phyloP scores from a whole-genome alignment of 2,888 invertebrate genomes.

The Agrochola lota region DNA sequence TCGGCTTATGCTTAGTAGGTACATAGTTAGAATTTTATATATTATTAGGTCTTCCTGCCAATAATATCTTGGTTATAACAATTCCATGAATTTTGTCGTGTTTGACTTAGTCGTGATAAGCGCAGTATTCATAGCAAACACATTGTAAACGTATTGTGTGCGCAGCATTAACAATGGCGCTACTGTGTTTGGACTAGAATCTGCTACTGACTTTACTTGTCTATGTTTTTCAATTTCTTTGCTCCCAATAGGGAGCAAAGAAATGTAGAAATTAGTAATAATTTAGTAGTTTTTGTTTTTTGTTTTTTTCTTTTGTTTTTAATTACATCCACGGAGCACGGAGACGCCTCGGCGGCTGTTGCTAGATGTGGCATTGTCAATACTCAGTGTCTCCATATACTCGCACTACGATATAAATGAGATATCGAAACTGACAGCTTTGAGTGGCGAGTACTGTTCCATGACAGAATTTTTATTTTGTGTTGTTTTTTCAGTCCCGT shows the following conservation, averaged over 20 bases:
- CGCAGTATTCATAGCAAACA: conserved; percentile 4
- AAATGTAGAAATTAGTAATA: too few species aligned
- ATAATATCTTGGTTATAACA: background rate
- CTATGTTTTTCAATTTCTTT: too few species aligned
- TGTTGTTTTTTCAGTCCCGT: too few species aligned
- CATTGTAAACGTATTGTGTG: conserved; percentile 5
- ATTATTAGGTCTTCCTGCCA: background rate
- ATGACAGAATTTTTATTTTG: background rate
- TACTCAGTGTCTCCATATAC: background rate
- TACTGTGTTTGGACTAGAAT: conserved; percentile 34
- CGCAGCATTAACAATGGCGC: conserved; percentile 14
- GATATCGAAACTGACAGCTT: background rate
- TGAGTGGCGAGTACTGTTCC: background rate
- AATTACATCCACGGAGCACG: background rate
- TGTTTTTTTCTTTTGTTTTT: too few species aligned
- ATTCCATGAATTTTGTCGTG: background rate
- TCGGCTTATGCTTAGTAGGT: background rate
- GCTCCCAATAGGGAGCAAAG: too few species aligned
- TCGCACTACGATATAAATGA: background rate
- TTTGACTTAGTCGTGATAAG: conserved; percentile 9
- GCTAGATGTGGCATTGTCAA: too few species aligned
- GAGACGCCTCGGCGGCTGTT: background rate
- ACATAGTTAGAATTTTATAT: too few species aligned
- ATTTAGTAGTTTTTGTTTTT: too few species aligned
- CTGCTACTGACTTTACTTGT: background rate